Evolutionary conservation across 1,140 invertebrate genomes (phyloP).

Genomic region (Melipona quadrifasciata): DNA sequence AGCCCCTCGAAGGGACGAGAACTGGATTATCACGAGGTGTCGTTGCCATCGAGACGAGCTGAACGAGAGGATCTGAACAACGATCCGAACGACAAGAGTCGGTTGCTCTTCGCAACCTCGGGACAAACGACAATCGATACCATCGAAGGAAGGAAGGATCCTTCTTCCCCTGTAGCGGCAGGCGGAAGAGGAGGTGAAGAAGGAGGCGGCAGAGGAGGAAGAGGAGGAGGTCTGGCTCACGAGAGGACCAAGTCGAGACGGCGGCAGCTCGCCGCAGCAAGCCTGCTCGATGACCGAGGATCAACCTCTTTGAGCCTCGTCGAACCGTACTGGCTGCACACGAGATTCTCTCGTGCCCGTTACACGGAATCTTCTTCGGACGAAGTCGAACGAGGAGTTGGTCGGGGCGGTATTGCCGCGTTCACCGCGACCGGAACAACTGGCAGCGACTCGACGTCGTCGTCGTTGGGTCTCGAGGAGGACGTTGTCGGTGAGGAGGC

Average conservation of each 20-base stretch:
- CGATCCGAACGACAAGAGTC: neutral
- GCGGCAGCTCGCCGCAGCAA: constrained; percentile 40
- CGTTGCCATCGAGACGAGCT: neutral
- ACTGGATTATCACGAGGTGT: constrained; percentile 44
- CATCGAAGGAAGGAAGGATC: constrained; percentile 12
- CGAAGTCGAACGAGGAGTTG: constrained; percentile 3
- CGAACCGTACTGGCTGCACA: constrained; percentile 1
- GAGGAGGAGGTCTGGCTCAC: constrained; percentile 43
- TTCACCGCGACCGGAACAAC: neutral
- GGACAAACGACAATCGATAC: constrained; percentile 15
- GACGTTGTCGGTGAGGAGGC: constrained; percentile 2
- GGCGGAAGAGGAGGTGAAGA: neutral
- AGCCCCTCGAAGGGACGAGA: constrained; percentile 1
- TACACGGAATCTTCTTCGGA: constrained; percentile 8
- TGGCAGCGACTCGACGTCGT: constrained; percentile 1
- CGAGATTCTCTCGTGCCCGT: constrained; percentile 1
- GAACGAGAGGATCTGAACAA: constrained; percentile 8
- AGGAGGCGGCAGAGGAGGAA: constrained; percentile 18
- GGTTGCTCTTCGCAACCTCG: neutral
- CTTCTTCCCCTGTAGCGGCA: constrained; percentile 4
- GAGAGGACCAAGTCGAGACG: constrained; percentile 39
- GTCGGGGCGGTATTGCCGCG: neutral
- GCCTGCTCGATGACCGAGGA: constrained; percentile 42
- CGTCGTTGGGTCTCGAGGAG: constrained; percentile 16
- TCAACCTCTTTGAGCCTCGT: neutral